phyloP scores from a whole-genome alignment of 2,797 vertebrate species.

The Acipenser transmontanus region DNA sequence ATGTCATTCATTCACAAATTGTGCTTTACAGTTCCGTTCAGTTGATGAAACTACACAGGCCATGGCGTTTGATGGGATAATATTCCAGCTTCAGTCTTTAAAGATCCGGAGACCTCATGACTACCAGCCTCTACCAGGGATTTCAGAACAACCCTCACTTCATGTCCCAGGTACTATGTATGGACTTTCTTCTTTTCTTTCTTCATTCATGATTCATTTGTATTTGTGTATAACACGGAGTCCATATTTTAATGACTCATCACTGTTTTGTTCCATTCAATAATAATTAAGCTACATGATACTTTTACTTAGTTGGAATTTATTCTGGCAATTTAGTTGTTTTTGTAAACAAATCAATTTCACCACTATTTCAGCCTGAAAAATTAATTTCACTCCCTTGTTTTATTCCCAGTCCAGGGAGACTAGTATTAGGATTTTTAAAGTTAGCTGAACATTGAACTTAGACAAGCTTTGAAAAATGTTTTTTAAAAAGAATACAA shows the following conservation, averaged over 20 bases:
- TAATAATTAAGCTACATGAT: too few relatives aligned
- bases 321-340: too few relatives aligned
- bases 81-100: conserved; percentile 66
- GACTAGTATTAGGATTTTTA: too few relatives aligned
- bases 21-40: conserved; percentile 50
- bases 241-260: neutral
- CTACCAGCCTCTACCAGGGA: conserved; percentile 59
- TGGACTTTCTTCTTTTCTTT: conserved; percentile 1
- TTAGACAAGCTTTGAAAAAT: too few relatives aligned
- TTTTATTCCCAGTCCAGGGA: too few relatives aligned
- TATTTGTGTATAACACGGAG: neutral
- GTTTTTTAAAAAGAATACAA: too few relatives aligned
- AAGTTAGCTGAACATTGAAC: too few relatives aligned
- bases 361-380: too few relatives aligned
- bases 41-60: conserved; percentile 68
- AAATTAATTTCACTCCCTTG: too few relatives aligned
- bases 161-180: conserved; percentile 56
- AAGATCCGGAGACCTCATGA: conserved; percentile 65
- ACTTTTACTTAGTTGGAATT: too few relatives aligned
- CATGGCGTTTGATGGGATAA: conserved; percentile 67
- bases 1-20: neutral
- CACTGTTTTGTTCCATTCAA: too few relatives aligned
- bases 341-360: too few relatives aligned
- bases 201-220: neutral
- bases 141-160: conserved; percentile 63